These are phyloP conservation scores for Pampus argenteus DNA, from an alignment of 2,797 vertebrate species.

Conservation along the genomic window DNA sequence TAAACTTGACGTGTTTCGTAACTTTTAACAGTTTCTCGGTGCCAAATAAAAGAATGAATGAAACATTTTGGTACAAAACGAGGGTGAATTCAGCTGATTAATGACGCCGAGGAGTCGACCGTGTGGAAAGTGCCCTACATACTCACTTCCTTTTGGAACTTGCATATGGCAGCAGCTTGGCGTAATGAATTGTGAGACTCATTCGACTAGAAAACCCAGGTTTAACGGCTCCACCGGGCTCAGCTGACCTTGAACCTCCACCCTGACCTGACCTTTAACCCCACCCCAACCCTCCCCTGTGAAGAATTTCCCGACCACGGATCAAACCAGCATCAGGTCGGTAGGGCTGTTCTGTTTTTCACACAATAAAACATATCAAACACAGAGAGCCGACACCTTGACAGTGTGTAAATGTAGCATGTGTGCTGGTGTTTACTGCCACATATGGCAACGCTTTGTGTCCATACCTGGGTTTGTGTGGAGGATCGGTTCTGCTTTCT, in stretches of 20 bases:
- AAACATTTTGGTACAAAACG: neutral
- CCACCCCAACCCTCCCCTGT: no score
- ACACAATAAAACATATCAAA: slow-evolving; percentile 32
- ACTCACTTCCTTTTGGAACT: slow-evolving; percentile 26
- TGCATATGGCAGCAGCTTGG: slow-evolving; percentile 25
- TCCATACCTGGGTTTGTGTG: slow-evolving; percentile 26
- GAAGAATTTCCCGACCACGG: slow-evolving; percentile 20
- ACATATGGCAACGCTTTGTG: slow-evolving; percentile 57
- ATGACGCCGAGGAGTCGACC: neutral
- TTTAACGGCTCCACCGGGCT: slow-evolving; percentile 35
- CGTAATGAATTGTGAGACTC: slow-evolving; percentile 18
- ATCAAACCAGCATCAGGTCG: slow-evolving; percentile 43
- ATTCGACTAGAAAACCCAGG: slow-evolving; percentile 51
- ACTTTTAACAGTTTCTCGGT: slow-evolving; percentile 1
- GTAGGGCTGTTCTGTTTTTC: slow-evolving; percentile 10
- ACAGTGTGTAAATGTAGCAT: slow-evolving; percentile 48
- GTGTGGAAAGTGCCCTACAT: neutral
- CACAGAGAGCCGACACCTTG: slow-evolving; percentile 4
- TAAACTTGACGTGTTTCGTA: neutral
- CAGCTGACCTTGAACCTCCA: slow-evolving; percentile 37
- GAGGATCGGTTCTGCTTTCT: slow-evolving; percentile 66
- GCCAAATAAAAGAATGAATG: neutral
- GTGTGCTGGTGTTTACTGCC: slow-evolving; percentile 40
- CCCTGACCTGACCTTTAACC: slow-evolving; percentile 31
- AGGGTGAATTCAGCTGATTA: slow-evolving; percentile 14